Evolutionary conservation across 1,140 invertebrate genomes (phyloP).

Genomic region (Lycorma delicatula): DNA sequence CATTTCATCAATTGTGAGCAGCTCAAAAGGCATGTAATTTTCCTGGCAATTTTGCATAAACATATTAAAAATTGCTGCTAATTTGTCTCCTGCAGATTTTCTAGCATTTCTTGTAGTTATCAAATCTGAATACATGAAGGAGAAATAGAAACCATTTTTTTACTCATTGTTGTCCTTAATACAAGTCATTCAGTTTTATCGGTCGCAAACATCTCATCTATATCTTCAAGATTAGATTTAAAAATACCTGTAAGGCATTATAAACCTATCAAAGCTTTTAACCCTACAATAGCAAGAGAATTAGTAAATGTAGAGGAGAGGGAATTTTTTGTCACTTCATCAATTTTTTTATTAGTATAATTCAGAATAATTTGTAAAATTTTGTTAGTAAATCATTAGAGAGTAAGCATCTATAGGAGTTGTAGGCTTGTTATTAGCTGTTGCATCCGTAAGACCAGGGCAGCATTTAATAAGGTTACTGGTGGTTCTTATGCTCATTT

Average conservation of each 20-base stretch:
- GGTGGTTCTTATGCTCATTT: no score
- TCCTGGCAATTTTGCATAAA: constrained; percentile 28
- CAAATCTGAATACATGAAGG: constrained; percentile 22
- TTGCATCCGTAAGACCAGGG: no score
- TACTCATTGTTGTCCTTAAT: constrained; percentile 21
- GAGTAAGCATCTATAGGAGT: no score
- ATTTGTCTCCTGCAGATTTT: constrained; percentile 20
- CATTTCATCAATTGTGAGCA: constrained; percentile 35
- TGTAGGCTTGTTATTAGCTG: no score
- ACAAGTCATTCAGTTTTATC: constrained; percentile 23
- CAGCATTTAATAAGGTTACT: no score
- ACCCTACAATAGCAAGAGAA: constrained; percentile 7
- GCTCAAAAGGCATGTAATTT: constrained; percentile 27
- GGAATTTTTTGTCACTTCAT: constrained; percentile 6
- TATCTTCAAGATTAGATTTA: constrained; percentile 10
- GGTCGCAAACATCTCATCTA: constrained; percentile 11
- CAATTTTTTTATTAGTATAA: constrained; percentile 8
- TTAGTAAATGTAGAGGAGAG: background rate
- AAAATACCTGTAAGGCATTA: background rate
- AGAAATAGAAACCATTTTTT: constrained; percentile 22
- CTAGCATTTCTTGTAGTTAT: constrained; percentile 23
- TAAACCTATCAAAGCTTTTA: constrained; percentile 11
- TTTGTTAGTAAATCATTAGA: no score
- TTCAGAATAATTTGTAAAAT: no score
- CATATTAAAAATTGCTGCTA: constrained; percentile 1